Conservation (phyloP, 2,888 invertebrate genomes). For the Caenorhabditis wallacei region DNA sequence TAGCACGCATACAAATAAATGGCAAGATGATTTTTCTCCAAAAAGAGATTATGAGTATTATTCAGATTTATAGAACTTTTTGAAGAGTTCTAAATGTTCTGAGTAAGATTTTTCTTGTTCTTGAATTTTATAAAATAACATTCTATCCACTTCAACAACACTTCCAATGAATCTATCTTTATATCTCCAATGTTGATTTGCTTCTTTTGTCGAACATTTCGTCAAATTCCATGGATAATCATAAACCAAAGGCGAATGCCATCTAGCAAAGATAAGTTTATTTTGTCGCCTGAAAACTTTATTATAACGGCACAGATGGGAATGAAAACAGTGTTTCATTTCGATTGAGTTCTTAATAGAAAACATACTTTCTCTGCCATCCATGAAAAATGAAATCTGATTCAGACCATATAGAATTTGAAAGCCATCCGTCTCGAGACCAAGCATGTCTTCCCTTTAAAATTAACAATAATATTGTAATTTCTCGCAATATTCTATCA, state of each 20-base stretch:
- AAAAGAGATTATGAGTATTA: too few species aligned
- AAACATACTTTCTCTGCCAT: constrained; percentile 71
- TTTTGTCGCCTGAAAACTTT: constrained; percentile 70
- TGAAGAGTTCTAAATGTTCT: not conserved
- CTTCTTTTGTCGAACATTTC: constrained; percentile 47
- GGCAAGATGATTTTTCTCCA: too few species aligned
- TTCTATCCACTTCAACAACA: constrained; percentile 41
- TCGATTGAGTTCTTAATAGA: not conserved
- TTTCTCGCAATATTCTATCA: not conserved
- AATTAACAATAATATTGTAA: not conserved
- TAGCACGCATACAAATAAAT: too few species aligned
- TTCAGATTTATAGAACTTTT: not conserved
- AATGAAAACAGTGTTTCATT: too few species aligned
- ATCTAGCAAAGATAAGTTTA: constrained; percentile 60
- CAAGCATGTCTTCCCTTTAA: constrained; percentile 64
- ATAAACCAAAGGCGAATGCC: constrained; percentile 71
- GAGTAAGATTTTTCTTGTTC: constrained; percentile 11
- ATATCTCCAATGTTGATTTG: constrained; percentile 65
- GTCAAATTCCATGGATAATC: constrained; percentile 47
- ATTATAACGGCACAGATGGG: too few species aligned
- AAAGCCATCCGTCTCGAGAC: constrained; percentile 75
- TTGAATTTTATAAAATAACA: constrained; percentile 20
- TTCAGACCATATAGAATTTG: constrained; percentile 66
- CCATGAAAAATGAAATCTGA: constrained; percentile 74
- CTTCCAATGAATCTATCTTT: constrained; percentile 64